Percentiles rank a stretch among this genome's conserved stretches.
Conservation (phyloP, 30 jellyfish, hydroid and myxozoan genomes). For the Euphysa ruthae region DNA sequence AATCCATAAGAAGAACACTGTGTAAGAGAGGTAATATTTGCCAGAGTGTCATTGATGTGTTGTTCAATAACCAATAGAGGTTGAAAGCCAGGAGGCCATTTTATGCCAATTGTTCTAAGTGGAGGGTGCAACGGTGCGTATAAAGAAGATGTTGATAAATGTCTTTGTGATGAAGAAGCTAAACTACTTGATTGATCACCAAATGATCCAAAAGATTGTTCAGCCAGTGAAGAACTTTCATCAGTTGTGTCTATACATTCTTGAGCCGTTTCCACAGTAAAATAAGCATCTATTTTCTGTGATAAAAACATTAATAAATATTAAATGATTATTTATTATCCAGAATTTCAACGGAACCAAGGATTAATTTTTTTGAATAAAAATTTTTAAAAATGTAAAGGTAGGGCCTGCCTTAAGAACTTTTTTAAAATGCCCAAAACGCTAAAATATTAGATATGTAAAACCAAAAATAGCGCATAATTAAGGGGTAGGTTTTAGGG, state of each 20-base stretch:
- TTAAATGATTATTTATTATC: not conserved
- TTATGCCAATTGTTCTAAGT: conserved; percentile 25
- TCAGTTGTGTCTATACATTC: conserved; percentile 66
- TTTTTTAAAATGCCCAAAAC: not conserved
- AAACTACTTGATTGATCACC: not conserved
- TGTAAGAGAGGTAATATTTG: conserved; percentile 60
- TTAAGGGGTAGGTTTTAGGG: too few relatives aligned
- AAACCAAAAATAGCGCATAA: not conserved
- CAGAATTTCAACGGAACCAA: too few relatives aligned
- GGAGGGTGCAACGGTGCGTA: conserved; percentile 38
- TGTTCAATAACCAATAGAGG: conserved; percentile 81
- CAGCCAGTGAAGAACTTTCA: too few relatives aligned
- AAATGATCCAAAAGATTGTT: conserved; percentile 43
- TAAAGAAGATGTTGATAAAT: conserved; percentile 1
- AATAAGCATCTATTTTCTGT: conserved; percentile 74
- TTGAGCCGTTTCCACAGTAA: conserved; percentile 57
- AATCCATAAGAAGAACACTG: conserved; percentile 84
- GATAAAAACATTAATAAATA: not conserved
- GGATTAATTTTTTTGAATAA: too few relatives aligned
- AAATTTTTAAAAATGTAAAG: too few relatives aligned
- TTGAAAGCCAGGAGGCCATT: conserved; percentile 86
- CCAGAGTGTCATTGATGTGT: conserved; percentile 64
- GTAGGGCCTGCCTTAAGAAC: too few relatives aligned
- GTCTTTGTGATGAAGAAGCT: conserved; percentile 7
- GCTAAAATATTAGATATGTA: not conserved